Evolutionary conservation across 92 coral and sea anemone genomes (phyloP).

Genomic region (Hydrozoanthus gracilis): DNA sequence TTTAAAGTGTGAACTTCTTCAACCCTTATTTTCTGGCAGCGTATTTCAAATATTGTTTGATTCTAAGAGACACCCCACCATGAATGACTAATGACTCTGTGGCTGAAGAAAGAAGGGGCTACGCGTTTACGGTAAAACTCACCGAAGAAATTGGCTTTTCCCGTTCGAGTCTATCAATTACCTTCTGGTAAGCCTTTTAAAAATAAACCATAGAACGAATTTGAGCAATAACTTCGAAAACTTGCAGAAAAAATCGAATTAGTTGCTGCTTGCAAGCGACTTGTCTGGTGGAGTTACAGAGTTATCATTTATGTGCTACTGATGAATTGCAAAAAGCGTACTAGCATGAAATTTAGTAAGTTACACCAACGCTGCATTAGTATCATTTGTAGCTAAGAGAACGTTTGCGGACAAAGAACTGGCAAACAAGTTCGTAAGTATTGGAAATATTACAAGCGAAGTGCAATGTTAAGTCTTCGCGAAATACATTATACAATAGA

Average conservation of each 20-base stretch:
- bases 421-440: no score
- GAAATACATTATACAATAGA: no score
- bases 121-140: background rate
- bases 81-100: no score
- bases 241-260: background rate
- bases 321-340: background rate
- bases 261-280: background rate
- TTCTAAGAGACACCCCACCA: no score
- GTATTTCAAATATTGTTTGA: no score
- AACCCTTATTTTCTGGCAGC: no score
- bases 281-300: no score
- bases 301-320: background rate
- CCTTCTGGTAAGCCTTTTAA: conserved; percentile 82
- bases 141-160: conserved; percentile 70
- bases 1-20: no score
- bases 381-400: no score
- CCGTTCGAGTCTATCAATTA: conserved; percentile 86
- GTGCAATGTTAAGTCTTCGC: background rate
- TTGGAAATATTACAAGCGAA: no score
- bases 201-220: conserved; percentile 23
- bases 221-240: conserved; percentile 1
- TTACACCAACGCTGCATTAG: no score
- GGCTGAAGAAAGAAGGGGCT: background rate
- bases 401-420: no score
- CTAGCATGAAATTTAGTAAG: background rate